Percentiles rank a stretch among this genome's conserved stretches.
Evolutionary conservation across 1,140 invertebrate species (phyloP).

Genomic region (Chironomus striatipennis): DNA sequence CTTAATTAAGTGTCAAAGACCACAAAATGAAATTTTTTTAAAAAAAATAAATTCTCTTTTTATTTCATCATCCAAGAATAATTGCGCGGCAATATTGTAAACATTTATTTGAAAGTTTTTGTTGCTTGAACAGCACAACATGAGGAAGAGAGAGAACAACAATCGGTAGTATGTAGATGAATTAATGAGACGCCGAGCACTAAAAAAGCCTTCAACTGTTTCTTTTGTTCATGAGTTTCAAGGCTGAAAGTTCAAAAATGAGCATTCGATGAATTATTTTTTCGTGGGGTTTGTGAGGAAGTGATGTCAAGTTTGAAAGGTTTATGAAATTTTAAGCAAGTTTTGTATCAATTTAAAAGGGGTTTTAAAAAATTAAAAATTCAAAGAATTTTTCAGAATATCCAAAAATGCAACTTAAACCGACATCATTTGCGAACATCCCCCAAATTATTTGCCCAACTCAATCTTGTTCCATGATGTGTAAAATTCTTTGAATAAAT

Average conservation of each 20-base stretch:
- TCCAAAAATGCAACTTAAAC: too few species aligned
- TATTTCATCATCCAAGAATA: background rate
- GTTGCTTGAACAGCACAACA: background rate
- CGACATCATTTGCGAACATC: too few species aligned
- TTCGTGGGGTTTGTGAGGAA: too few species aligned
- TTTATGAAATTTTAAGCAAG: too few species aligned
- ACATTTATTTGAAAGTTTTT: background rate
- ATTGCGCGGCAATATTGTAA: background rate
- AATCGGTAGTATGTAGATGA: background rate
- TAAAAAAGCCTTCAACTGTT: constrained; percentile 13
- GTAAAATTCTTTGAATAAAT: constrained; percentile 1
- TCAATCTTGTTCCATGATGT: background rate
- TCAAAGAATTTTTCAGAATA: too few species aligned
- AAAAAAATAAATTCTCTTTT: background rate
- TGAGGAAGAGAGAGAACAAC: background rate
- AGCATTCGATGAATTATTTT: too few species aligned
- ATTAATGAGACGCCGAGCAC: constrained; percentile 6
- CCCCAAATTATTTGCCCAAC: too few species aligned
- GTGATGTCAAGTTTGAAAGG: background rate
- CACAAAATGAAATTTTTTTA: background rate
- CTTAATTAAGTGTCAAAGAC: background rate
- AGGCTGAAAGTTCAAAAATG: background rate
- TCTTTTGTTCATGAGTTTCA: background rate
- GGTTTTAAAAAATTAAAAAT: too few species aligned
- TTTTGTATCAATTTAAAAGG: too few species aligned